These are phyloP conservation scores for Ferrisia virgata DNA, from an alignment of 2,888 invertebrate genomes.

Conservation along the genomic window DNA sequence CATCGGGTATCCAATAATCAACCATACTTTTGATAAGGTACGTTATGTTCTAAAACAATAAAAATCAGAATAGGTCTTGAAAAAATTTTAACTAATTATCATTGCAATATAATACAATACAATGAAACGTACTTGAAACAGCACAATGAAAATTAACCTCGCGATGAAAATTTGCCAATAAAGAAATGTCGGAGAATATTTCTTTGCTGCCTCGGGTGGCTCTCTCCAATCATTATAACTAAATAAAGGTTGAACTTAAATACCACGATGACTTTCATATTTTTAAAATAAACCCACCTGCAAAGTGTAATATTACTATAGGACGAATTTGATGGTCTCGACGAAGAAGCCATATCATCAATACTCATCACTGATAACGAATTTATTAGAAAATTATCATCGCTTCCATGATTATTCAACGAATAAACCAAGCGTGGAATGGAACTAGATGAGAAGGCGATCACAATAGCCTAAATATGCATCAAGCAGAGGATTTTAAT, in stretches of 20 bases:
- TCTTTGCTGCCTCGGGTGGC: slow-evolving; percentile 59
- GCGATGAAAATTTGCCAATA: slow-evolving; percentile 92
- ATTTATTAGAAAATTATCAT: slow-evolving; percentile 76
- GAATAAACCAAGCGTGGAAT: slow-evolving; percentile 86
- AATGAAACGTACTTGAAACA: slow-evolving; percentile 77
- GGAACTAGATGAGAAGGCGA: slow-evolving; percentile 95
- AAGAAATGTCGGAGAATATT: slow-evolving; percentile 68
- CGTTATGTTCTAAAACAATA: slow-evolving; percentile 75
- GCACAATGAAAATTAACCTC: slow-evolving; percentile 83
- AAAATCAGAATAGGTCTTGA: too few relatives aligned
- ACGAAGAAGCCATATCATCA: slow-evolving; percentile 58
- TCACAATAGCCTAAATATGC: slow-evolving; percentile 79
- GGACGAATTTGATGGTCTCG: slow-evolving; percentile 54
- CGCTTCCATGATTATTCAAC: slow-evolving; percentile 60
- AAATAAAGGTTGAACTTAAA: slow-evolving; percentile 48
- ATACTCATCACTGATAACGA: slow-evolving; percentile 72
- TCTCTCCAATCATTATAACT: slow-evolving; percentile 86
- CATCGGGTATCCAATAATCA: slow-evolving; percentile 91
- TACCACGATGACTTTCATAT: background rate
- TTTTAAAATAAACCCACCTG: slow-evolving; percentile 56
- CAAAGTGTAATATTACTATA: slow-evolving; percentile 59
- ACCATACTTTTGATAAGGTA: slow-evolving; percentile 85
- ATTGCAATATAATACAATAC: too few relatives aligned
- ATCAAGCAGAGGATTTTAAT: background rate
- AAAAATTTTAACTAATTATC: background rate